Percentiles rank a stretch among this genome's conserved stretches.
phyloP scores from a whole-genome alignment of 2,888 invertebrate genomes.

The Dugesia japonica region DNA sequence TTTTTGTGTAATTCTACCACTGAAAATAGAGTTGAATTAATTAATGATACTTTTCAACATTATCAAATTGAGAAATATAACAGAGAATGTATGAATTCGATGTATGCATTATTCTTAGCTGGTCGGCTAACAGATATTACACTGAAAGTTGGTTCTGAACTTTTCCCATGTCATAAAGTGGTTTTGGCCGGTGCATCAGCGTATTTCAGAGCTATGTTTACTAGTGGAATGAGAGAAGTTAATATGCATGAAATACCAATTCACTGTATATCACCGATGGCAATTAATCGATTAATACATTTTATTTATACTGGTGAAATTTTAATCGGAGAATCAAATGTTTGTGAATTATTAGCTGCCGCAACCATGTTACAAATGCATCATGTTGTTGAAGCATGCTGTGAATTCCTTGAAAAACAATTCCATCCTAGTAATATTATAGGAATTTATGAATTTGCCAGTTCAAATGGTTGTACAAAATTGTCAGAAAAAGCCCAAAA shows the following conservation, averaged over 20 bases:
- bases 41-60: not conserved
- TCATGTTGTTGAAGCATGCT: constrained; percentile 57
- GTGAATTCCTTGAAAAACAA: constrained; percentile 74
- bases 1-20: constrained; percentile 16
- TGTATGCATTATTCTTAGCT: constrained; percentile 29
- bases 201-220: constrained; percentile 88
- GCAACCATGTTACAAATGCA: constrained; percentile 77
- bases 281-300: constrained; percentile 68
- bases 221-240: constrained; percentile 70
- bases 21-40: too few relatives aligned
- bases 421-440: constrained; percentile 79
- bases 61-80: constrained; percentile 22
- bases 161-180: constrained; percentile 66
- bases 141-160: constrained; percentile 48
- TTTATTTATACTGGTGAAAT: constrained; percentile 84
- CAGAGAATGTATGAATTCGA: constrained; percentile 8
- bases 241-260: constrained; percentile 69
- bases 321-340: constrained; percentile 71
- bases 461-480: constrained; percentile 70
- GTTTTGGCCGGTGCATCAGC: constrained; percentile 74
- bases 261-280: constrained; percentile 57
- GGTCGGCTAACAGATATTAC: constrained; percentile 24
- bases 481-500: constrained; percentile 52
- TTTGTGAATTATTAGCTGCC: constrained; percentile 75
- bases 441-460: constrained; percentile 77